phyloP scores from a whole-genome alignment of 64 coral and sea anemone genomes.

The Stylophora pistillata region DNA sequence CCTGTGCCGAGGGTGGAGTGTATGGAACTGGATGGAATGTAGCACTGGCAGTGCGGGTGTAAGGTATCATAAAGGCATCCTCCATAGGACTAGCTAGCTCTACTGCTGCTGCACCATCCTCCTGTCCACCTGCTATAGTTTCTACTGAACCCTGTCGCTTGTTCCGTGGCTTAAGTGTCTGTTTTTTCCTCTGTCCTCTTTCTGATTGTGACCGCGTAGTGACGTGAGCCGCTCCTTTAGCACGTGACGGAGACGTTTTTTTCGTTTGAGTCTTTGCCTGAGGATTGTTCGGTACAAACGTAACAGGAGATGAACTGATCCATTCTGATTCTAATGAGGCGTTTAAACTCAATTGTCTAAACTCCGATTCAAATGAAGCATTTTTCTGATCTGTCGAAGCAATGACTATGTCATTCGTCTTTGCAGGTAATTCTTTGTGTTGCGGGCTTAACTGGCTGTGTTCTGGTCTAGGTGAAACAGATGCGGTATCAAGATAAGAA shows the following conservation, averaged over 20 bases:
- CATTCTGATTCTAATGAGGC: slow-evolving; percentile 31
- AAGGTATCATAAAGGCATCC: slow-evolving; percentile 88
- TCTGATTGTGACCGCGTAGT: slow-evolving; percentile 10
- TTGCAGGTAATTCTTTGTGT: background rate
- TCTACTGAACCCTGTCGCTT: background rate
- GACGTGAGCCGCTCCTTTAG: background rate
- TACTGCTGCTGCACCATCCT: slow-evolving; percentile 18
- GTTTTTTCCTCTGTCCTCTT: slow-evolving; percentile 40
- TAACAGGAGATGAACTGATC: background rate
- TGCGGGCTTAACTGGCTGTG: background rate
- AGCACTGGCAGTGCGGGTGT: slow-evolving; percentile 75
- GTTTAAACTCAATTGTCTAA: slow-evolving; percentile 15
- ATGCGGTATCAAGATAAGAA: background rate
- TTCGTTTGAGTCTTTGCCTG: background rate
- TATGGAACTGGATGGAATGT: slow-evolving; percentile 61
- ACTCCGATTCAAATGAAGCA: slow-evolving; percentile 8
- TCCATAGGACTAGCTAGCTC: slow-evolving; percentile 32
- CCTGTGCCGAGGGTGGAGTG: slow-evolving; percentile 16
- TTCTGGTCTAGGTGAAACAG: background rate
- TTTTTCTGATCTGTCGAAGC: background rate
- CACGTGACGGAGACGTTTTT: background rate
- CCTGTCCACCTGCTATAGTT: background rate
- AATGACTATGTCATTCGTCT: background rate
- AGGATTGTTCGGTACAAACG: background rate
- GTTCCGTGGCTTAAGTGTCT: slow-evolving; percentile 15